Evolutionary conservation across 2,888 invertebrate species (phyloP), one percentile per base, ranked within the genome.

Genomic region (Caprella mutica): DNA sequence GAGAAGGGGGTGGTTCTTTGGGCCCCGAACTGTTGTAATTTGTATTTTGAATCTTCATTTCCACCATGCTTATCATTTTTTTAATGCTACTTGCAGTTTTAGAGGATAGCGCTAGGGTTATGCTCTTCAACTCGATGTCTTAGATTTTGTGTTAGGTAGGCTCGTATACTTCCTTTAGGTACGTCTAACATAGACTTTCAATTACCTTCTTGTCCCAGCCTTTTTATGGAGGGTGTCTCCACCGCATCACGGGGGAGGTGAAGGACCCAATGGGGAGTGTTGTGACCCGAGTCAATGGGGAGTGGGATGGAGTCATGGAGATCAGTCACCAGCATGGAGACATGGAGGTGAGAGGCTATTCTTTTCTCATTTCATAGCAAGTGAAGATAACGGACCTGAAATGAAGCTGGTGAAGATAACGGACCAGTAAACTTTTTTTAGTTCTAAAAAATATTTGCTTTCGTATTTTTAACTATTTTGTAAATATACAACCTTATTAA

Each of bases 161-260:
- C n/a, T n/a, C n/a, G n/a, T n/a, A 56, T 12, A n/a, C 19, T 38
- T 38, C n/a, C 19, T 38, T 3, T 38, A n/a, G 19, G 4, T 38
- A 17, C 19, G n/a, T 17, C 4, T 38, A 19, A 4, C n/a, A n/a
- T n/a, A n/a, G n/a, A n/a, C n/a, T n/a, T n/a, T n/a, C n/a, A n/a
- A n/a, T n/a, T n/a, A n/a, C n/a, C n/a, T n/a, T n/a, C n/a, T n/a
- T n/a, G n/a, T 68, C 69, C 17, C 67, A 76, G 75, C 76, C 76
- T 29, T 77, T 76, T 67, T 76, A 76, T 68, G 76, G 76, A 52
- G 76, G 75, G n/a, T 75, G 73, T 65, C 67, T 75, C 19, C 74
- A 77, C 66, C 70, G 72, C 42, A 71, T 76, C 8, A 71, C 74
- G 26, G 75, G 73, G 3, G 77, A 77, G 67, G 71, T 76, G 5